A percentile compares a stretch with the other conserved stretches of the same genome.
phyloP scores from a whole-genome alignment of 1,140 invertebrate genomes.

The Leucophenga varia region DNA sequence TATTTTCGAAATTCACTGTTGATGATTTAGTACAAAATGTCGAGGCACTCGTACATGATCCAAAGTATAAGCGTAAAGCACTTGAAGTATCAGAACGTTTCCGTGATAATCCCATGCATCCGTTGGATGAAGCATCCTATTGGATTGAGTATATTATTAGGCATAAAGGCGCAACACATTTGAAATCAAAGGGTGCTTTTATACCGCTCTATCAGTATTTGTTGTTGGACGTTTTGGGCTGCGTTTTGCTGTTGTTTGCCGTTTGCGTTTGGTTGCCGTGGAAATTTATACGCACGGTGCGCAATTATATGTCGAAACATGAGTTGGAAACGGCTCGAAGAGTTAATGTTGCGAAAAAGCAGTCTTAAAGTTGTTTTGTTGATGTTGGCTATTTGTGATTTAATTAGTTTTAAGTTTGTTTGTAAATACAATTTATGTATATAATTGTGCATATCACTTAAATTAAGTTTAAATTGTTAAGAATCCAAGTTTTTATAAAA shows the following conservation, averaged over 20 bases:
- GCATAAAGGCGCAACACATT: conserved; percentile 57
- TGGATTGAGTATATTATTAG: conserved; percentile 64
- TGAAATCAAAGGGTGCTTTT: conserved; percentile 56
- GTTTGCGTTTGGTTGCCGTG: conserved; percentile 41
- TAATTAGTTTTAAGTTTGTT: too few species aligned
- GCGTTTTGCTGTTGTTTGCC: conserved; percentile 22
- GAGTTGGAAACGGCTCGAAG: too few species aligned
- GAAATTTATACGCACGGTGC: conserved; percentile 31
- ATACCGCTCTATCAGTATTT: conserved; percentile 58
- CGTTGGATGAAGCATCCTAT: conserved; percentile 60
- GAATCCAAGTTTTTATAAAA: too few species aligned
- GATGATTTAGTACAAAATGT: conserved; percentile 39
- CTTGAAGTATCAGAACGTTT: conserved; percentile 53
- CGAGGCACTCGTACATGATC: conserved; percentile 39
- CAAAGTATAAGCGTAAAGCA: conserved; percentile 46
- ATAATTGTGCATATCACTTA: too few species aligned
- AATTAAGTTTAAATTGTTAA: too few species aligned
- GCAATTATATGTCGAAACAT: too few species aligned
- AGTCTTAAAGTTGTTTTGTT: too few species aligned
- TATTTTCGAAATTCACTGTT: conserved; percentile 40
- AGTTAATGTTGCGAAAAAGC: too few species aligned
- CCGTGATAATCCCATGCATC: conserved; percentile 58
- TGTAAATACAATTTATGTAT: too few species aligned
- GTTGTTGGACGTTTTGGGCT: conserved; percentile 58
- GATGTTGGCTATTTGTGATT: too few species aligned